phyloP scores from a whole-genome alignment of 2,888 invertebrate genomes.

The Thecophora atra region DNA sequence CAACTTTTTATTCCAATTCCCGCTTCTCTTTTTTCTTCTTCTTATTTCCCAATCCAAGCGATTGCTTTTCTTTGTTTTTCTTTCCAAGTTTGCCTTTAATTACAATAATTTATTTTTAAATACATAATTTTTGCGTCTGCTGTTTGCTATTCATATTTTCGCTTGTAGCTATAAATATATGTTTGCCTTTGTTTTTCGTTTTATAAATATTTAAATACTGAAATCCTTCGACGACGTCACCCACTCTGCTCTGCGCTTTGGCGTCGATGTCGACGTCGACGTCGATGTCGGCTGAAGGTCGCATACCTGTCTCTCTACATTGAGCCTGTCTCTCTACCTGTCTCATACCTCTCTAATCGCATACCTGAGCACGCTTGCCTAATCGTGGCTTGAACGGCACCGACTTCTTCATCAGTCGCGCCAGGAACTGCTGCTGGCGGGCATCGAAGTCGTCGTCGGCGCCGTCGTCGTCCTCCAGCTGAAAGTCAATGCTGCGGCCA shows the following conservation, averaged over 20 bases:
- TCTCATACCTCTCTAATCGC: slow-evolving; percentile 7
- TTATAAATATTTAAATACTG: background rate
- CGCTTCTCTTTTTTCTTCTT: background rate
- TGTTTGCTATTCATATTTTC: background rate
- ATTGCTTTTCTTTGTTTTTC: background rate
- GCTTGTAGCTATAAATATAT: slow-evolving; percentile 13
- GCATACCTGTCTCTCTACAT: background rate
- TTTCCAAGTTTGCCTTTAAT: background rate
- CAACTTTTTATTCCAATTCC: background rate
- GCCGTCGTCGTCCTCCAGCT: slow-evolving; percentile 49
- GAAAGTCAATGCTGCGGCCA: slow-evolving; percentile 66
- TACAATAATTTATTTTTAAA: background rate
- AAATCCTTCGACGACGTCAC: background rate
- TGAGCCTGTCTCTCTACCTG: background rate
- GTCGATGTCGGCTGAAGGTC: background rate
- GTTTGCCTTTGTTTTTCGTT: background rate
- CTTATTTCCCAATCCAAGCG: background rate
- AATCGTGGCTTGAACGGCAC: slow-evolving; percentile 67
- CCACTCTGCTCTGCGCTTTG: background rate
- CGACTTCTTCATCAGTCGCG: slow-evolving; percentile 67
- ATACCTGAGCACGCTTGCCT: slow-evolving; percentile 57
- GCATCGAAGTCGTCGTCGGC: slow-evolving; percentile 30
- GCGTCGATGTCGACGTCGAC: background rate
- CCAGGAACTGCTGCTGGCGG: slow-evolving; percentile 65
- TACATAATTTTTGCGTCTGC: background rate